These are phyloP conservation scores for Coilia nasus DNA, from an alignment of 2,797 vertebrate genomes.

Conservation along the genomic window DNA sequence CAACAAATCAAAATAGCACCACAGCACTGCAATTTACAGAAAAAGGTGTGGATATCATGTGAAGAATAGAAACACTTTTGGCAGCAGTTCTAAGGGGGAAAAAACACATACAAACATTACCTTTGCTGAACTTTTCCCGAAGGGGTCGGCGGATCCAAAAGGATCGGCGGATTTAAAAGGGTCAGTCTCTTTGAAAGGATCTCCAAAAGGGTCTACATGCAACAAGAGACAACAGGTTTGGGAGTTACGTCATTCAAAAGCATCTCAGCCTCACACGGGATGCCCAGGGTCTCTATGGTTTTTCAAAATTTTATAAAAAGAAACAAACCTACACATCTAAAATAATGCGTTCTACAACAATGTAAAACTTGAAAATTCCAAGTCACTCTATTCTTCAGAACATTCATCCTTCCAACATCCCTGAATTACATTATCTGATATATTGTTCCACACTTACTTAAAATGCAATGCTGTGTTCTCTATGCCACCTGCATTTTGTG, in stretches of 20 bases:
- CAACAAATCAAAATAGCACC: neutral
- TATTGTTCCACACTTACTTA: no score
- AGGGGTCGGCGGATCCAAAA: slow-evolving; percentile 86
- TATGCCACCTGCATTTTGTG: neutral
- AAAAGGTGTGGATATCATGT: slow-evolving; percentile 5
- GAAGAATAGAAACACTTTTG: slow-evolving; percentile 9
- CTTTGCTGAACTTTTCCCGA: slow-evolving; percentile 84
- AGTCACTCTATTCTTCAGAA: no score
- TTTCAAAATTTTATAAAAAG: no score
- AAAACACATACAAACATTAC: slow-evolving; percentile 66
- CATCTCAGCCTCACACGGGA: no score
- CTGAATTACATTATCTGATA: no score
- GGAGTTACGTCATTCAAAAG: neutral
- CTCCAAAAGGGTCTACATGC: slow-evolving; percentile 82
- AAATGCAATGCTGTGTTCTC: no score
- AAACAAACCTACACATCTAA: no score
- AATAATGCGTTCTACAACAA: no score
- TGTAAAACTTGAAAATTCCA: no score
- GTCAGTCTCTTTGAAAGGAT: slow-evolving; percentile 80
- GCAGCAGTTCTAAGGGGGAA: neutral
- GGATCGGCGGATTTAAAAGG: slow-evolving; percentile 77
- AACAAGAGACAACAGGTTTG: neutral
- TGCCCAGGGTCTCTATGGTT: no score
- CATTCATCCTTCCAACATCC: no score
- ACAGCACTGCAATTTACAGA: neutral